Evolutionary conservation across 2,888 invertebrate species (phyloP).

Genomic region (Ariolimax columbianus): DNA sequence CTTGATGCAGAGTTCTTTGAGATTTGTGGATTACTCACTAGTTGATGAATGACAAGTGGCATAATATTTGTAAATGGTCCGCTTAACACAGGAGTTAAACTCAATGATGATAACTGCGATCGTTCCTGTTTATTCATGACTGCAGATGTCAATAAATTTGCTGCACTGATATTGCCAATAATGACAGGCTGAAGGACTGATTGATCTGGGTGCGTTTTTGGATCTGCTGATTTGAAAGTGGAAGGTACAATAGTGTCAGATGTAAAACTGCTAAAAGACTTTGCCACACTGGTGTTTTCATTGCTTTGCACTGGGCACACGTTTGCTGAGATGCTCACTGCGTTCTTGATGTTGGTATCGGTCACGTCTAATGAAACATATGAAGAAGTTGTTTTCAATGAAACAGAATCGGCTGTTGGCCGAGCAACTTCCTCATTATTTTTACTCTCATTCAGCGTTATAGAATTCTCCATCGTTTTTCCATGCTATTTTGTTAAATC

Average conservation of each 20-base stretch:
- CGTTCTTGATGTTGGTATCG: background rate
- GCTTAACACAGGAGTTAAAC: background rate
- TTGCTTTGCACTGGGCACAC: background rate
- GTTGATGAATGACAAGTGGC: background rate
- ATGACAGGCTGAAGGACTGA: background rate
- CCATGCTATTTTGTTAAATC: too few species aligned
- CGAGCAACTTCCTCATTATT: background rate
- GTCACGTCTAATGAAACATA: background rate
- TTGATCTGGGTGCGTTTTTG: background rate
- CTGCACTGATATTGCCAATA: conserved; percentile 29
- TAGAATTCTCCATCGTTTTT: too few species aligned
- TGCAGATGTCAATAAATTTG: conserved; percentile 12
- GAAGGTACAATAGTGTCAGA: background rate
- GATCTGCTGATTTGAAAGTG: background rate
- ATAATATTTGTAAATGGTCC: background rate
- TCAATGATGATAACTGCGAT: background rate
- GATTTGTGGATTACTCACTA: background rate
- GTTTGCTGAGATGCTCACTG: background rate
- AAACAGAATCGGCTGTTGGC: background rate
- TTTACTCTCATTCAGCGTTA: too few species aligned
- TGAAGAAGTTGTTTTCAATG: background rate
- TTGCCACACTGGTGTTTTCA: background rate
- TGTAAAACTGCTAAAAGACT: background rate
- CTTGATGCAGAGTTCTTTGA: background rate
- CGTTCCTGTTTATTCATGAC: conserved; percentile 9